A percentile compares a stretch with the other conserved stretches of the same genome.
Conservation (phyloP, 1,140 invertebrate genomes). For the Ladona fulva region DNA sequence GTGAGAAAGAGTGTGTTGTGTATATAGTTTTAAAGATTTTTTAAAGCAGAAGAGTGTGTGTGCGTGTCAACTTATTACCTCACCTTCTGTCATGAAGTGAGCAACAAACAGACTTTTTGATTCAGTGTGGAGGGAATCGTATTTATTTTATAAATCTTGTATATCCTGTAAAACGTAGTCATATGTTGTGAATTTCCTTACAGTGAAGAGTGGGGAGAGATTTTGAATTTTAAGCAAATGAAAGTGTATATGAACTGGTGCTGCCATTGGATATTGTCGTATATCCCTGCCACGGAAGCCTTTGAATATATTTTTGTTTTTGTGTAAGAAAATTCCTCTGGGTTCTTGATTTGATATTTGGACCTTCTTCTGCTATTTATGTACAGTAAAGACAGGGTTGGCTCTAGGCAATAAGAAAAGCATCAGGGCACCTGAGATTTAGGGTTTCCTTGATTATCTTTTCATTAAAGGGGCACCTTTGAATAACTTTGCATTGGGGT, state of each 20-base stretch:
- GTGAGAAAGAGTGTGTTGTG: neutral
- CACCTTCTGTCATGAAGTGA: slow-evolving; percentile 5
- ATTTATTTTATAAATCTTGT: neutral
- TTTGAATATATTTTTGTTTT: neutral
- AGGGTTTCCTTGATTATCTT: no score
- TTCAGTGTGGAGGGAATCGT: neutral
- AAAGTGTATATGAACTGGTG: neutral
- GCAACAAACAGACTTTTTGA: neutral
- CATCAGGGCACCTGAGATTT: no score
- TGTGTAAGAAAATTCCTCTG: neutral
- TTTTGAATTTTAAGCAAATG: neutral
- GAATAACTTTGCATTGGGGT: no score
- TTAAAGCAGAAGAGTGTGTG: neutral
- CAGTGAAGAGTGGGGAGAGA: neutral
- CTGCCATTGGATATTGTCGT: neutral
- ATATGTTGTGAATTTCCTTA: neutral
- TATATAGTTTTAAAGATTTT: neutral
- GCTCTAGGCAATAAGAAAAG: no score
- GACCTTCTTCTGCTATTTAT: no score
- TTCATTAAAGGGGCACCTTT: no score
- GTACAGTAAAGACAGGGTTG: no score
- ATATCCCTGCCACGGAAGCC: neutral
- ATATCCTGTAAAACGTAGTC: slow-evolving; percentile 9
- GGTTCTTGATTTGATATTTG: neutral
- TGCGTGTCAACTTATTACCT: slow-evolving; percentile 1